A percentile compares a stretch with the other conserved stretches of the same genome.
Evolutionary conservation across 2,113 vertebrate genomes (phyloP).

Genomic region (Aythya baeri): DNA sequence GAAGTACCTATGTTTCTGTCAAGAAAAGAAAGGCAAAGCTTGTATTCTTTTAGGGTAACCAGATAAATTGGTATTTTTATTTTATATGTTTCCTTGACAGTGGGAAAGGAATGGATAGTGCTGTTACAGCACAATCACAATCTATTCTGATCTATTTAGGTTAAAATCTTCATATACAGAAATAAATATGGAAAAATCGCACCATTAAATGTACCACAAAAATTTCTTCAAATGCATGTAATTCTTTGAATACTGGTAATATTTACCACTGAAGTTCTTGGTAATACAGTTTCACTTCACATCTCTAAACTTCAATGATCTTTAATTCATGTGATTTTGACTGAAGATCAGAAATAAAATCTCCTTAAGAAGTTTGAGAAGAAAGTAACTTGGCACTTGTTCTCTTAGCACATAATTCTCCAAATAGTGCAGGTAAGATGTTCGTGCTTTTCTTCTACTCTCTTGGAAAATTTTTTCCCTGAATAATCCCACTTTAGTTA

Average conservation of each 20-base stretch:
- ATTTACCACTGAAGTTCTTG: neutral
- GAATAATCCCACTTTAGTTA: neutral
- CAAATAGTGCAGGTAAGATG: neutral
- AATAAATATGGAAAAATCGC: neutral
- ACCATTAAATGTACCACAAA: neutral
- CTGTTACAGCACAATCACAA: neutral
- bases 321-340: conserved; percentile 9
- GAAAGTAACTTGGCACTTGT: neutral
- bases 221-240: neutral
- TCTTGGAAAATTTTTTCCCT: neutral
- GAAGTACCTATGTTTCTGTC: neutral
- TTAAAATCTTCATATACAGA: neutral
- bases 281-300: neutral
- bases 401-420: neutral
- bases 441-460: neutral
- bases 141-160: neutral
- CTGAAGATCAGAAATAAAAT: neutral
- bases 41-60: neutral
- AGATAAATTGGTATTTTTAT: neutral
- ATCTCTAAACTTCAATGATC: neutral
- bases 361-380: neutral
- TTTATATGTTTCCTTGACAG: neutral
- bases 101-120: neutral
- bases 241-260: neutral
- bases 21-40: neutral